Percentiles rank a stretch among this genome's conserved stretches.
phyloP scores from a whole-genome alignment of 2,113 vertebrate genomes.

The Philantomba maxwellii region DNA sequence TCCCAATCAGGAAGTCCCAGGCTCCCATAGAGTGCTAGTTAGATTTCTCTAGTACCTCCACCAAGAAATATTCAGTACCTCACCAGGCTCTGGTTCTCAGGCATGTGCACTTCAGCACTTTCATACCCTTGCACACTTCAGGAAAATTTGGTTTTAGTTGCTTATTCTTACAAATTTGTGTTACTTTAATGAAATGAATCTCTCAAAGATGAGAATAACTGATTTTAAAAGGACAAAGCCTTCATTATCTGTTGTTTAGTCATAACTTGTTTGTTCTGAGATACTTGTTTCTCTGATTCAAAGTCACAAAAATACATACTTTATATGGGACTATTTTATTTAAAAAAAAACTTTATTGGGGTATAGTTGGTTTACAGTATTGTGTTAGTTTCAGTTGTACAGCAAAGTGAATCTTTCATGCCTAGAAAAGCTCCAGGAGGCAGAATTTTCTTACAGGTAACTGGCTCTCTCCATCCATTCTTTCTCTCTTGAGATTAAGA shows the following conservation, averaged over 20 bases:
- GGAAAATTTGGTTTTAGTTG: slow-evolving; percentile 2
- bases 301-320: background rate
- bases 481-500: background rate
- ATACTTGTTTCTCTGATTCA: slow-evolving; percentile 5
- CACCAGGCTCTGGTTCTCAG: background rate
- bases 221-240: slow-evolving; percentile 9
- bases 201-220: slow-evolving; percentile 25
- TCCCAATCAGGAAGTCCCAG: slow-evolving; percentile 14
- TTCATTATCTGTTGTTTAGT: background rate
- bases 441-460: background rate
- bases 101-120: background rate
- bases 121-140: background rate
- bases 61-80: background rate
- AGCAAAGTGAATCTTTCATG: background rate
- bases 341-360: too few relatives aligned
- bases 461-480: background rate
- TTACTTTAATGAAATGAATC: background rate
- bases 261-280: background rate
- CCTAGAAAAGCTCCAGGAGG: background rate
- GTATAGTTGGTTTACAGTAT: background rate
- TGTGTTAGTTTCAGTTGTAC: background rate
- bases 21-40: slow-evolving; percentile 3
- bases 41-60: background rate
- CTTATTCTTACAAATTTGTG: background rate
- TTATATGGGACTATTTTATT: background rate